Evolutionary conservation across 2,797 vertebrate genomes (phyloP).

Genomic region (Todus mexicanus): DNA sequence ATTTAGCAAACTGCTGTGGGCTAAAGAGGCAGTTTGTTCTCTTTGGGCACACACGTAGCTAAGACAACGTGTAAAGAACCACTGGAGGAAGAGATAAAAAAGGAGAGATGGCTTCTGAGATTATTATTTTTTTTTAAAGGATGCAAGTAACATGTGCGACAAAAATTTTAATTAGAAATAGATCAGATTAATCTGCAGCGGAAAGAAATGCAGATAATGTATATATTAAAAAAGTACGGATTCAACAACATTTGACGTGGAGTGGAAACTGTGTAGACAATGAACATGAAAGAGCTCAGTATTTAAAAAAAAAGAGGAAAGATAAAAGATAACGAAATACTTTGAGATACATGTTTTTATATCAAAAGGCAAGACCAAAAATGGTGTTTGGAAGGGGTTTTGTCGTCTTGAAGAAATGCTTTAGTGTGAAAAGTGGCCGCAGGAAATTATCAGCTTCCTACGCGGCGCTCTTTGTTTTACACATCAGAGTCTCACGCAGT

Average conservation of each 20-base stretch:
- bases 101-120: not conserved
- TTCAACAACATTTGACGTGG: not conserved
- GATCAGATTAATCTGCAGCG: not conserved
- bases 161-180: not conserved
- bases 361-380: not conserved
- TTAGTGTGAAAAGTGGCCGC: not conserved
- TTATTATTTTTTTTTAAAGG: not conserved
- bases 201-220: not conserved
- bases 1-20: not conserved
- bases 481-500: not conserved
- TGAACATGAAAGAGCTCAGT: not conserved
- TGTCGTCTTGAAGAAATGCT: not conserved
- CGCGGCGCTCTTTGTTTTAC: not conserved
- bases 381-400: not conserved
- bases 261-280: not conserved
- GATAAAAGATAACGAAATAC: not conserved
- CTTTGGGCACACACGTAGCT: not conserved
- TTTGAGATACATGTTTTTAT: not conserved
- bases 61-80: not conserved
- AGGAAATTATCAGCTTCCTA: not conserved
- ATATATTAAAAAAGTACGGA: not conserved
- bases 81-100: not conserved
- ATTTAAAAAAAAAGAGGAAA: not conserved
- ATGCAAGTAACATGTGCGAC: not conserved
- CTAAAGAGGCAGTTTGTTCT: not conserved